phyloP scores from a whole-genome alignment of 2,113 vertebrate species.

The Toxostoma redivivum region DNA sequence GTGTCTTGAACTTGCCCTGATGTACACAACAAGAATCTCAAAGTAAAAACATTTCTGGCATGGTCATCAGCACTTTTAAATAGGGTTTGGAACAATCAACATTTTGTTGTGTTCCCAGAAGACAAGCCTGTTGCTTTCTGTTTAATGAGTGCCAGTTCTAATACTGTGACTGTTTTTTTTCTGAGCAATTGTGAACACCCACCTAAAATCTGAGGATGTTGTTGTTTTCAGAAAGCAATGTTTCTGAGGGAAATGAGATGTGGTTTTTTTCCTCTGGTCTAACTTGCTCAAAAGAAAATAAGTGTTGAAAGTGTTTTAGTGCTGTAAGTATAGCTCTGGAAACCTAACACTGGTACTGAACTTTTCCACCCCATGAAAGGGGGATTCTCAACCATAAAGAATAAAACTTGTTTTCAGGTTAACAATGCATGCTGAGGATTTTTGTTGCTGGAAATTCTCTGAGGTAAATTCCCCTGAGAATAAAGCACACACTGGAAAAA shows the following conservation, averaged over 20 bases:
- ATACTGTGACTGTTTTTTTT: not conserved
- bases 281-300: not conserved
- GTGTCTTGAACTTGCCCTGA: not conserved
- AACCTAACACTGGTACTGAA: not conserved
- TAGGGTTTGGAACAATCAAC: not conserved
- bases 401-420: not conserved
- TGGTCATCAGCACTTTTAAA: not conserved
- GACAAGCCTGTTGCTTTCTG: not conserved
- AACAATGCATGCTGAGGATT: not conserved
- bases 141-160: not conserved
- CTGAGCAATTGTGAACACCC: not conserved
- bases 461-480: not conserved
- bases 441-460: not conserved
- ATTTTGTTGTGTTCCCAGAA: not conserved
- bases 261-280: not conserved
- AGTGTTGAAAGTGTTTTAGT: not conserved
- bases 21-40: not conserved
- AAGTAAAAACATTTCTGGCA: not conserved
- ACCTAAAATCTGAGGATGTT: not conserved
- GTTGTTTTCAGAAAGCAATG: not conserved
- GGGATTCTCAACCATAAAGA: not conserved
- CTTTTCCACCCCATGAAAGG: not conserved
- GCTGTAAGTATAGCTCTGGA: not conserved
- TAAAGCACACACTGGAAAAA: not conserved
- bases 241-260: not conserved